These are phyloP conservation scores for Centropristis striata DNA, from an alignment of 2,113 vertebrate genomes.

Conservation along the genomic window DNA sequence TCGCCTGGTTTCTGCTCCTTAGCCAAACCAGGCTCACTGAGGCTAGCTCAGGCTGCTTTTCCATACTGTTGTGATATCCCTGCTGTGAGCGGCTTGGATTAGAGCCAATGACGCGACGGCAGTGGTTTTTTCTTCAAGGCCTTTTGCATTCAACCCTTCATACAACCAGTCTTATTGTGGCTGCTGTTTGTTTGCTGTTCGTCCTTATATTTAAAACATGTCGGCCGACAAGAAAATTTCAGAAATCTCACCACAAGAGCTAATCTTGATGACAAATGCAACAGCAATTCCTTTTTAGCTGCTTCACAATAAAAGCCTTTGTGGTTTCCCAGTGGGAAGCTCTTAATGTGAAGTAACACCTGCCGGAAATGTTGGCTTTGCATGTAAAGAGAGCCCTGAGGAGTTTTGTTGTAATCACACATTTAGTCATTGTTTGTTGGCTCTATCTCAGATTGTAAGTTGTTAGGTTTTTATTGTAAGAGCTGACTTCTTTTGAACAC, in stretches of 20 bases:
- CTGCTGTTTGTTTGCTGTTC: background rate
- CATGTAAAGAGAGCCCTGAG: background rate
- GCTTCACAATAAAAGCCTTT: slow-evolving; percentile 14
- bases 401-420: background rate
- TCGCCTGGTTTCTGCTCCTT: slow-evolving; percentile 17
- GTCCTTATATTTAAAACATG: background rate
- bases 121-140: background rate
- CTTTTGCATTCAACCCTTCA: background rate
- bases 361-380: background rate
- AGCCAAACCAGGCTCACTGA: background rate
- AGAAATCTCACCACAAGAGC: background rate
- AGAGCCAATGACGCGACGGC: background rate
- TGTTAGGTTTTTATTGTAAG: background rate
- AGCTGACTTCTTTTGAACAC: too few relatives aligned
- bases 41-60: background rate
- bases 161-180: background rate
- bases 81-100: background rate
- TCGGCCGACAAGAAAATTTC: background rate
- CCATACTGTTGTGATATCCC: background rate
- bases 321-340: background rate
- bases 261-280: background rate
- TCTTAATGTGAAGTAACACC: background rate
- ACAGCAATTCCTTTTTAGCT: slow-evolving; percentile 14
- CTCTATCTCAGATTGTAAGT: background rate
- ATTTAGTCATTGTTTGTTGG: too few relatives aligned